A percentile compares a stretch with the other conserved stretches of the same genome.
Evolutionary conservation across 2,113 vertebrate species (phyloP).

Genomic region (Anarrhichthys ocellatus): DNA sequence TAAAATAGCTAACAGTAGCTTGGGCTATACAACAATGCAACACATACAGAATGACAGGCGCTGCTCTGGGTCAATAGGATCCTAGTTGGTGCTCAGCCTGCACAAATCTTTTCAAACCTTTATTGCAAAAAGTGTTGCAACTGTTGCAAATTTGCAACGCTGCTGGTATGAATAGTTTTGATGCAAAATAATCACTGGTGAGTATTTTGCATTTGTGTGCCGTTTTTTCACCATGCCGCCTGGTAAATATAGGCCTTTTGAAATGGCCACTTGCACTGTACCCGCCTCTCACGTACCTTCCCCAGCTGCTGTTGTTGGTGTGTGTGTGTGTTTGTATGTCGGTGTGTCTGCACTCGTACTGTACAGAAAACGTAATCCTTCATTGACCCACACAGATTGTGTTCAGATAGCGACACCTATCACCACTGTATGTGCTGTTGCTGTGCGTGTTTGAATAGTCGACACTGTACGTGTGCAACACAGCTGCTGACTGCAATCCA

Average conservation of each 20-base stretch:
- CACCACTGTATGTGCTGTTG: conserved; percentile 28
- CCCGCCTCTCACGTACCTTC: neutral
- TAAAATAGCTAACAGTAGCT: neutral
- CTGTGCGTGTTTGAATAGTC: conserved; percentile 20
- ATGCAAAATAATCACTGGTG: neutral
- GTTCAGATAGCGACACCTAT: conserved; percentile 50
- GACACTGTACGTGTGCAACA: conserved; percentile 13
- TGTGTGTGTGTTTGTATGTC: neutral
- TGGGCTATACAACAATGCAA: neutral
- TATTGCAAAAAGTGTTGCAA: neutral
- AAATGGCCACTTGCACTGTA: neutral
- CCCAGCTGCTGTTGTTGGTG: neutral
- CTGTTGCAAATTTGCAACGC: neutral
- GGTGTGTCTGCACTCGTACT: neutral
- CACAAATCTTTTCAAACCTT: neutral
- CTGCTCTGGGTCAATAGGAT: neutral
- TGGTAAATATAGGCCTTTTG: neutral
- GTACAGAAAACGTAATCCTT: conserved; percentile 27
- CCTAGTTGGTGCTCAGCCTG: neutral
- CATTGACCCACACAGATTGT: conserved; percentile 48
- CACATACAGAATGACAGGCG: neutral
- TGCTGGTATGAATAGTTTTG: neutral
- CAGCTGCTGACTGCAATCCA: conserved; percentile 38
- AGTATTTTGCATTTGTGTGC: neutral
- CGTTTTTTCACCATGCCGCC: neutral